A percentile compares a stretch with the other conserved stretches of the same genome.
These are phyloP conservation scores for Opisthocomus hoazin DNA, from an alignment of 2,113 vertebrate genomes.

Conservation along the genomic window DNA sequence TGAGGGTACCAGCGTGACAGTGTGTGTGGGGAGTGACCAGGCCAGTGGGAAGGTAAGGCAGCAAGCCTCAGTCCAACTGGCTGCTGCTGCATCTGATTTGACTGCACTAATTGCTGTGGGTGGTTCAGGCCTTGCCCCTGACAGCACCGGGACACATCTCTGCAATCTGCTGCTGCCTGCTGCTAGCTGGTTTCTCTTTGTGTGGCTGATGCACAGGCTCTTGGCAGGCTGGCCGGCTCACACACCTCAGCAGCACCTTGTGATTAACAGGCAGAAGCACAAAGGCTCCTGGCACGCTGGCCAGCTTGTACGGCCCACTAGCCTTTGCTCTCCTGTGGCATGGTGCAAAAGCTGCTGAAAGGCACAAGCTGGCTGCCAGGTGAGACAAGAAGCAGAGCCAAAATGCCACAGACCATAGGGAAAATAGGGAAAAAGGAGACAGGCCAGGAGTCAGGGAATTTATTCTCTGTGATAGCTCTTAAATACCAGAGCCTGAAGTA, in stretches of 20 bases:
- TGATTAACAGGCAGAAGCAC: conserved; percentile 55
- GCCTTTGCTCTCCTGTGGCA: conserved; percentile 10
- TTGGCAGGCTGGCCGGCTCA: neutral
- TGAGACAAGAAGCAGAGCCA: neutral
- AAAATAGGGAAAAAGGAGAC: neutral
- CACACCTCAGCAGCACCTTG: conserved; percentile 51
- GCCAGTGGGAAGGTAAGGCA: neutral
- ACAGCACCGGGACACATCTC: conserved; percentile 28
- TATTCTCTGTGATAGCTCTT: neutral
- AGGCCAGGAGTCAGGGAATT: neutral
- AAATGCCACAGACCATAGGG: neutral
- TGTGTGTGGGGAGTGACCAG: neutral
- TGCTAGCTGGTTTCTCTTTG: conserved; percentile 42
- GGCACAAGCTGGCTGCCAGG: conserved; percentile 4
- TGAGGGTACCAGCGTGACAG: rapidly evolving
- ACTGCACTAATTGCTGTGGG: conserved; percentile 30
- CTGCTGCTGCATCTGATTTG: neutral
- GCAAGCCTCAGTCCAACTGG: neutral
- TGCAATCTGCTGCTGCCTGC: conserved; percentile 56
- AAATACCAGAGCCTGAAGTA: neutral
- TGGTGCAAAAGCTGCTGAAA: neutral
- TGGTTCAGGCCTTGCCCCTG: conserved; percentile 40
- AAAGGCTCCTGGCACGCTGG: conserved; percentile 22
- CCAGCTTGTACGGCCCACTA: neutral
- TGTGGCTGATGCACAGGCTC: conserved; percentile 13